phyloP scores from a whole-genome alignment of 2,113 vertebrate genomes.

The Tyto alba region DNA sequence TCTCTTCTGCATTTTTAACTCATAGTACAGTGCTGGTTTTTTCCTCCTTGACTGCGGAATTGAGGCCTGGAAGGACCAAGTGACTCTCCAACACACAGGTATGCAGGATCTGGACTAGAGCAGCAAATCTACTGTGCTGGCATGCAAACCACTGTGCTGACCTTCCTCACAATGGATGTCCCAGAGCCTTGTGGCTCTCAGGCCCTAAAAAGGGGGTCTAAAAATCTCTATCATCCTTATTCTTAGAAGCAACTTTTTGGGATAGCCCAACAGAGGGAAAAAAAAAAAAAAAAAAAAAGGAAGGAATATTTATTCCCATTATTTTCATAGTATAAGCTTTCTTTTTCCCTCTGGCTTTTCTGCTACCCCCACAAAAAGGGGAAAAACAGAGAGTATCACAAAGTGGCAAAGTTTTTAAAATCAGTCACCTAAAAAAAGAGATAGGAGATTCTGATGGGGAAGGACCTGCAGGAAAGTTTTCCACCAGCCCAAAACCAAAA shows the following conservation, averaged over 20 bases:
- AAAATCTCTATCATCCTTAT: background rate
- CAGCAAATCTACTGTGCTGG: background rate
- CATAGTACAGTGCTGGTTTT: background rate
- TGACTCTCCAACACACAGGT: background rate
- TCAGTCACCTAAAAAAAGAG: background rate
- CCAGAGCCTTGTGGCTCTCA: background rate
- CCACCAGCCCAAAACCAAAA: background rate
- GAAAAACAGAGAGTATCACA: background rate
- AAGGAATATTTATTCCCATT: background rate
- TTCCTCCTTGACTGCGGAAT: background rate
- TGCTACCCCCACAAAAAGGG: background rate
- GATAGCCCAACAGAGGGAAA: background rate
- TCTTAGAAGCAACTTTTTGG: background rate
- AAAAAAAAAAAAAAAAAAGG: background rate
- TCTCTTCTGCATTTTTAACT: background rate
- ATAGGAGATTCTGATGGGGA: background rate
- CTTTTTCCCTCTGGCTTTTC: background rate
- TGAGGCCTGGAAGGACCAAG: background rate
- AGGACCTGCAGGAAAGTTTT: background rate
- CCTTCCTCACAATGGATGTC: background rate
- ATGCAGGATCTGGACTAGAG: background rate
- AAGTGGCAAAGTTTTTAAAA: background rate
- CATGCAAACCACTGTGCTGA: background rate
- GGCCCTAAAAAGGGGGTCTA: background rate
- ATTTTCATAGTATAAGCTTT: background rate